Conservation (phyloP, 2,797 vertebrate species). For the Cacajao melanocephalus region DNA sequence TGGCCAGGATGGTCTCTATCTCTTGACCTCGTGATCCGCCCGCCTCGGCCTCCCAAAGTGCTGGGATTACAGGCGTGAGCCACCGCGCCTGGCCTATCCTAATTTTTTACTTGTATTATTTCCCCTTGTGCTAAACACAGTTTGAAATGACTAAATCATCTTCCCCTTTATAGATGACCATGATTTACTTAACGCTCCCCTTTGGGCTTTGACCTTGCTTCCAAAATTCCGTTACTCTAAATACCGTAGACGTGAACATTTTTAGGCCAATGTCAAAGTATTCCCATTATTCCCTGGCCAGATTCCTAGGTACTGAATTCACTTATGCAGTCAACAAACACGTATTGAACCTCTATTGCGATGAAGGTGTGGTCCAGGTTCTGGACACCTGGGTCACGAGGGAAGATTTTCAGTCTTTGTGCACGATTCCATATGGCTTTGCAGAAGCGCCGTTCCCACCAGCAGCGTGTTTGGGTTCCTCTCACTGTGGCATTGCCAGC, state of each 20-base stretch:
- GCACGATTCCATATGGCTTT: neutral
- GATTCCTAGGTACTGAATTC: neutral
- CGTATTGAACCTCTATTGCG: neutral
- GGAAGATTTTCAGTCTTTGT: neutral
- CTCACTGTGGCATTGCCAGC: rapidly evolving
- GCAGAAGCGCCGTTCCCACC: neutral
- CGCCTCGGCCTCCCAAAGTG: too few relatives aligned
- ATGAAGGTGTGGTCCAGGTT: neutral
- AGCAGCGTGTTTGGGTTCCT: rapidly evolving
- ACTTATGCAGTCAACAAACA: neutral
- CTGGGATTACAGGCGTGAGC: too few relatives aligned
- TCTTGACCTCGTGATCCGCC: too few relatives aligned
- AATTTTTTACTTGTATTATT: neutral
- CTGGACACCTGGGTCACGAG: neutral
- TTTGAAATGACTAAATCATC: neutral
- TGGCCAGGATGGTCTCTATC: too few relatives aligned
- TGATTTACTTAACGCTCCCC: rapidly evolving
- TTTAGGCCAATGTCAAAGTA: neutral
- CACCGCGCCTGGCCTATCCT: too few relatives aligned
- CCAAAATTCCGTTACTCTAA: neutral
- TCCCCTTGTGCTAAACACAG: neutral
- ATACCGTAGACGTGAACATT: neutral
- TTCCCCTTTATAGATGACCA: rapidly evolving
- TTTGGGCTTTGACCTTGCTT: neutral
- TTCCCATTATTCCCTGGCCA: neutral